phyloP scores from a whole-genome alignment of 1,140 invertebrate genomes.

The Euglossa dilemma region DNA sequence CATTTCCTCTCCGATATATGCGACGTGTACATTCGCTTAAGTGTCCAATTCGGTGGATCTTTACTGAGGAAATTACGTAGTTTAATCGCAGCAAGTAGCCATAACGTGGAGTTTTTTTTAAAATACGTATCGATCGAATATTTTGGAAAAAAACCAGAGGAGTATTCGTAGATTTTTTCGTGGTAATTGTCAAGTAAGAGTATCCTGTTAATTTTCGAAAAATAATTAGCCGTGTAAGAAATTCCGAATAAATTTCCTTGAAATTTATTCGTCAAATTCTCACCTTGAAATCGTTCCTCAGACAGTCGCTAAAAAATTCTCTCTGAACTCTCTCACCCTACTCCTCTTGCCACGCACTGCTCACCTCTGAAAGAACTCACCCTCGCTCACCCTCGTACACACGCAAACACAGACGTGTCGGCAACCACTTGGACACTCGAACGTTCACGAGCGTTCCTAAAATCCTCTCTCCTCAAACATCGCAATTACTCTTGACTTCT shows the following conservation, averaged over 20 bases:
- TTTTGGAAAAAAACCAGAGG: too few relatives aligned
- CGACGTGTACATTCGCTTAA: not conserved
- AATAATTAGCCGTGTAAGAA: not conserved
- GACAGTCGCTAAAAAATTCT: slow-evolving; percentile 4
- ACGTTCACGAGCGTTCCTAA: slow-evolving; percentile 5
- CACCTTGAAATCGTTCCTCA: not conserved
- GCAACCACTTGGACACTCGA: not conserved
- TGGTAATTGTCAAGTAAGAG: too few relatives aligned
- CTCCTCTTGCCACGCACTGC: not conserved
- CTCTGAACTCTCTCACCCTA: not conserved
- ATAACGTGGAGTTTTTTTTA: not conserved
- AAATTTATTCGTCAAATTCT: not conserved
- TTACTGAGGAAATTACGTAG: not conserved
- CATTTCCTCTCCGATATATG: not conserved
- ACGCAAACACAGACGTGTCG: not conserved
- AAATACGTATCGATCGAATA: too few relatives aligned
- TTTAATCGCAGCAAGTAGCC: not conserved
- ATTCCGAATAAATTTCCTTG: not conserved
- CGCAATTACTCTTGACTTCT: not conserved
- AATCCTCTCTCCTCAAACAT: not conserved
- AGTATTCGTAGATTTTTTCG: too few relatives aligned
- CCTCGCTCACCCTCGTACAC: not conserved
- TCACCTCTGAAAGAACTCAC: not conserved
- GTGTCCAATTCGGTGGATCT: not conserved
- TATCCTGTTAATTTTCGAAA: too few relatives aligned